Evolutionary conservation across 92 coral and sea anemone species (phyloP).

Genomic region (Micromussa lordhowensis): DNA sequence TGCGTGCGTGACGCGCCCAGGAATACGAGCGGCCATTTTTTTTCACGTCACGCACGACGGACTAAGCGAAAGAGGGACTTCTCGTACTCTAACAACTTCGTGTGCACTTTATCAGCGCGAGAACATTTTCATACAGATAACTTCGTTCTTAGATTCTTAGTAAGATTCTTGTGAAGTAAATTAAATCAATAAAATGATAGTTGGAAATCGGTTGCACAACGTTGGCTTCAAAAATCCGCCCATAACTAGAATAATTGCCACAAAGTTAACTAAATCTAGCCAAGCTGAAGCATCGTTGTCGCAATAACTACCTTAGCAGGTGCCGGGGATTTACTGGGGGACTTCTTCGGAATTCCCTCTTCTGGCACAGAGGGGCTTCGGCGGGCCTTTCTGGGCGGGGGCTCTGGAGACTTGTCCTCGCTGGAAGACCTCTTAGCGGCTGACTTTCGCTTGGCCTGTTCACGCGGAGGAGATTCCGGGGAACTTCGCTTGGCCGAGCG

Average conservation of each 20-base stretch:
- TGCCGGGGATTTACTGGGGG: constrained; percentile 42
- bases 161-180: too few relatives aligned
- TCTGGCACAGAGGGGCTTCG: constrained; percentile 58
- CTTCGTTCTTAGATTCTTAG: too few relatives aligned
- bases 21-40: too few relatives aligned
- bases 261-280: background rate
- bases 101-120: too few relatives aligned
- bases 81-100: too few relatives aligned
- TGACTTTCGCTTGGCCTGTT: constrained; percentile 64
- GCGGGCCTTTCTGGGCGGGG: constrained; percentile 63
- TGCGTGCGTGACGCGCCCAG: too few relatives aligned
- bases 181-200: background rate
- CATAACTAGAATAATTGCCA: background rate
- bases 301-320: constrained; percentile 49
- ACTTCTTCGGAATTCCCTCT: constrained; percentile 63
- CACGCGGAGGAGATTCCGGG: constrained; percentile 57
- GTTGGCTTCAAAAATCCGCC: background rate
- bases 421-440: constrained; percentile 69
- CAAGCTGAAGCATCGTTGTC: background rate
- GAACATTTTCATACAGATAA: too few relatives aligned
- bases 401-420: constrained; percentile 69
- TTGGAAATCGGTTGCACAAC: background rate
- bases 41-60: too few relatives aligned
- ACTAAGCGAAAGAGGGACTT: too few relatives aligned
- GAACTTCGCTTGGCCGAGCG: constrained; percentile 33